phyloP scores from a whole-genome alignment of 2,113 vertebrate genomes.

The Chloebia gouldiae region DNA sequence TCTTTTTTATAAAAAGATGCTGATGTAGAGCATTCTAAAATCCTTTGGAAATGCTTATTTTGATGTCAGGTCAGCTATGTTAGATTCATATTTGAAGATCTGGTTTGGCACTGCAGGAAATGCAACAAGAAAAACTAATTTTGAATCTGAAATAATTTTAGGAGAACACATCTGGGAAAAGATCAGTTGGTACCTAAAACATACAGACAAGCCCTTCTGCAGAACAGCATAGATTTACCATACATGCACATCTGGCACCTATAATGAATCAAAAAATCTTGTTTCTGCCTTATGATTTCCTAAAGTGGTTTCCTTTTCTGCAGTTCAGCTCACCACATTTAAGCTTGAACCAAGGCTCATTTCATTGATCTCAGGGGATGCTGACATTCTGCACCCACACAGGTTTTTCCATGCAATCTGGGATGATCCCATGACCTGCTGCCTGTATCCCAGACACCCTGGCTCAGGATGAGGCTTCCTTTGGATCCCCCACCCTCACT shows the following conservation, averaged over 20 bases:
- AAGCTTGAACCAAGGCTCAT: neutral
- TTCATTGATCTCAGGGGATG: neutral
- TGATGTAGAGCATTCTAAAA: conserved; percentile 15
- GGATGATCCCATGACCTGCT: neutral
- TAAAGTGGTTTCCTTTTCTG: neutral
- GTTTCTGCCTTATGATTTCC: neutral
- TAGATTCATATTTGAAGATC: neutral
- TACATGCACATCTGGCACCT: neutral
- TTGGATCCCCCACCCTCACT: neutral
- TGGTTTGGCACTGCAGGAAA: neutral
- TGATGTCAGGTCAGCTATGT: neutral
- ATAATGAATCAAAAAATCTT: neutral
- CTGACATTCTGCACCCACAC: neutral
- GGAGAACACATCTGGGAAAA: neutral
- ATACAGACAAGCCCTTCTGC: neutral
- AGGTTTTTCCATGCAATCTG: neutral
- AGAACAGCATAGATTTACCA: neutral
- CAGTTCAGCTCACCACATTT: neutral
- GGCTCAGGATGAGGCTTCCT: neutral
- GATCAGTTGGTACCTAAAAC: neutral
- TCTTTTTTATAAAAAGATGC: neutral
- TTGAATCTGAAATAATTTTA: neutral
- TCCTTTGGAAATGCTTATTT: conserved; percentile 4
- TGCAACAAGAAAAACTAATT: neutral
- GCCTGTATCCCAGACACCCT: neutral